phyloP scores from a whole-genome alignment of 1,140 invertebrate genomes.

The Heliconius congener region DNA sequence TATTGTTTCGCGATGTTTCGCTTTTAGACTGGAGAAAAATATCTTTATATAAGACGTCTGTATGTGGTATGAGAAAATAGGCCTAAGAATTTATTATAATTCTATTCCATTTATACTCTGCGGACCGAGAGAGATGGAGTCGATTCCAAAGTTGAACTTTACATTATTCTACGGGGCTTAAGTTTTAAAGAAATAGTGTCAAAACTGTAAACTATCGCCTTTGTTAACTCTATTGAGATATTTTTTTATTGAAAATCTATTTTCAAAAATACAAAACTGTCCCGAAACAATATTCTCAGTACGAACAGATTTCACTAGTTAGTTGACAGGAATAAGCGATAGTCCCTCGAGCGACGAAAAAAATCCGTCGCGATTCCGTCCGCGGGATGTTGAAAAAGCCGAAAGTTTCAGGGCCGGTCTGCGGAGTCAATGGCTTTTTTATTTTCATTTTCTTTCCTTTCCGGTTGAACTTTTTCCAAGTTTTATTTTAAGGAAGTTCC shows the following conservation, averaged over 20 bases:
- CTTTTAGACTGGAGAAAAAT: conserved; percentile 19
- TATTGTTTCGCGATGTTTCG: conserved; percentile 55
- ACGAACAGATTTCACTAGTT: conserved; percentile 61
- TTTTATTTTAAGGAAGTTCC: conserved; percentile 76
- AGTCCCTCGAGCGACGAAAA: conserved; percentile 60
- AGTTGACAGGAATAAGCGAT: conserved; percentile 66
- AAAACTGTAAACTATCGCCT: not conserved
- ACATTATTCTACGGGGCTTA: not conserved
- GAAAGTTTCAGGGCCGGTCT: conserved; percentile 70
- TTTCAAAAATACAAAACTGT: conserved; percentile 15
- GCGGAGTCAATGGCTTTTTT: conserved; percentile 79
- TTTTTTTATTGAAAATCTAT: conserved; percentile 12
- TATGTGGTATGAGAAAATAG: not conserved
- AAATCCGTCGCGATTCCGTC: conserved; percentile 60
- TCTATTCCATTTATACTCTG: not conserved
- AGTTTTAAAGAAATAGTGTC: not conserved
- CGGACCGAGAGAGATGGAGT: not conserved
- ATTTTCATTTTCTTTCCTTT: conserved; percentile 78
- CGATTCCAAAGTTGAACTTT: not conserved
- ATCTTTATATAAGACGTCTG: not conserved
- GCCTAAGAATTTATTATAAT: not conserved
- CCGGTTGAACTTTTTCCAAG: conserved; percentile 77
- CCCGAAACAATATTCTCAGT: conserved; percentile 34
- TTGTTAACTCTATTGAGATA: not conserved
- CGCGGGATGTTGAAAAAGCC: conserved; percentile 66